Evolutionary conservation across 2,797 vertebrate genomes (phyloP), one percentile per base, ranked within the genome.

Genomic region (Protonibea diacanthus): DNA sequence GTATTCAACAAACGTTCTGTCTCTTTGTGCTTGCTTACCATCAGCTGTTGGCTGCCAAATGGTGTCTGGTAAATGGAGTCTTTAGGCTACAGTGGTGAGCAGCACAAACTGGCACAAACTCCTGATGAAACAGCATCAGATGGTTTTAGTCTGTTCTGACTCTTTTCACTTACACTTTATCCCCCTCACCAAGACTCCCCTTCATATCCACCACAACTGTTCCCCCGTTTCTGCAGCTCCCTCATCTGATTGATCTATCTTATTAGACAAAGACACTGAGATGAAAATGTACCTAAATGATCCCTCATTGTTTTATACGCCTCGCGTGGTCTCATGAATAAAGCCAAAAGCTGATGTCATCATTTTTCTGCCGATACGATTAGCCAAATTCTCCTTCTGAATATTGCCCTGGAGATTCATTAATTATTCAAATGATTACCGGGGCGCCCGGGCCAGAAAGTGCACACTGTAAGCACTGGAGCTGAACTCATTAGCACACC

Each of bases 351-450:
- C 62, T 44, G 29, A 44, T 60, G 76, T 89, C 81, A 87, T 82
- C 67, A 78, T 74, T 82, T 85, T 80, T 77, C 61, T 65, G 55
- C 23, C 21, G 5, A 62, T 70, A 72, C n/a, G 38, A 83, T 78
- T 81, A 67, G 68, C 60, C 45, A 67, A 29, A 81, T 71, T 66
- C 82, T 71, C 75, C 75, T 44, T 63, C 77, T 86, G 76, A 89
- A 88, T 87, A 80, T 79, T 81, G 70, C 85, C 60, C 58, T 20
- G 2, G 76, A 82, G 83, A 78, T 58, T 87, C 70, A 92, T 92
- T 88, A 87, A 91, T 93, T 91, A 92, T 89, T 88, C 81, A 86
- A 85, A 91, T 88, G 80, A 92, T 91, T 89, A 92, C 80, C 23
- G 47, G 80, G 81, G 78, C 27, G 45, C 69, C 74, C 42, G 42